Base-by-base conservation (phyloP, 2,797 vertebrate genomes). In the Coregonus suidteri region DNA sequence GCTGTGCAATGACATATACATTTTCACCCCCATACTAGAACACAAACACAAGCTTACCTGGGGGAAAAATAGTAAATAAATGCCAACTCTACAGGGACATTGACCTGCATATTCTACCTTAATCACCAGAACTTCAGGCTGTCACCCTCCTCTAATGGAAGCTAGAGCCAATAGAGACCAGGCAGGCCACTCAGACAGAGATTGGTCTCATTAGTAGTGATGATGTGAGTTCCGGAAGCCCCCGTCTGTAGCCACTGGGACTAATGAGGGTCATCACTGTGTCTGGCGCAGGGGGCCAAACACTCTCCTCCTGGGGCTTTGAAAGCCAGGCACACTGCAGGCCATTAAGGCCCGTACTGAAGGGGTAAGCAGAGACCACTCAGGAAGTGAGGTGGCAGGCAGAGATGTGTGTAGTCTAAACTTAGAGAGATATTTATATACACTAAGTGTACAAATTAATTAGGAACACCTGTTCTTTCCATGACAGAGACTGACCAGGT, bases 181-280 rank as follows among this genome's bases (percentile, higher is more conserved):
- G 56, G n/a, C 18, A 20, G 56, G 56, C 56, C 56, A 62, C 20
- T 15, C 3, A 56, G 71, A 73, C 53, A 77, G 83, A 74, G 56
- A 77, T 79, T 77, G 6, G 47, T 2, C 20, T 80, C 51, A 35
- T 35, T 75, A 67, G 72, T 83, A 56, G 56, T 20, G 56, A 62
- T 20, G 75, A 1, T 31, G 69, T 68, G 74, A 51, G 18, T 52
- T 53, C n/a, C n/a, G 9, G 25, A 78, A 74, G 80, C 70, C 52
- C 76, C 64, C 1, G 51, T 51, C 72, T 80, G 64, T 65, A 80
- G 81, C 81, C 56, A 76, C 77, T 85, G 84, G 77, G 70, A 81
- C 69, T 34, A 83, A 35, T 90, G 62, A 88, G 85, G 80, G 86
- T 84, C 85, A 83, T 2, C 77, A 78, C 74, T 78, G 30, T 82